These are phyloP conservation scores for Sebastes glaucus DNA, from an alignment of 2,797 vertebrate species.

Conservation along the genomic window DNA sequence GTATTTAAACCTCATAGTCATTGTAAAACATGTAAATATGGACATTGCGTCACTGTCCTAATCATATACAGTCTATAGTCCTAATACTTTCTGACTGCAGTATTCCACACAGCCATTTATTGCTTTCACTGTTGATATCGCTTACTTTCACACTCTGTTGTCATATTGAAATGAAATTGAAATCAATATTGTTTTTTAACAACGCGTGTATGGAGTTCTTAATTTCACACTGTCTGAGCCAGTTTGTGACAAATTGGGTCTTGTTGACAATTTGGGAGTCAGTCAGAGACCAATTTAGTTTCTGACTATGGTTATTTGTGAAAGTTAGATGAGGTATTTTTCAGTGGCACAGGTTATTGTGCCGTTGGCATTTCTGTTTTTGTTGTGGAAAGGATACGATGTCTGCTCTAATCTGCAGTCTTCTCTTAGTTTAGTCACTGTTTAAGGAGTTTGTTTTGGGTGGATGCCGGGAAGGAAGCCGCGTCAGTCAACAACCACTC, in stretches of 20 bases:
- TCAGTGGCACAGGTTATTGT: background rate
- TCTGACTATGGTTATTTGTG: slow-evolving; percentile 21
- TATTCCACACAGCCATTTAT: slow-evolving; percentile 11
- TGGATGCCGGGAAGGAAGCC: background rate
- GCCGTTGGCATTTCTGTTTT: background rate
- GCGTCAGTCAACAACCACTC: background rate
- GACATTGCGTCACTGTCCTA: background rate
- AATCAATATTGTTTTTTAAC: slow-evolving; percentile 19
- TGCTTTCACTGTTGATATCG: background rate
- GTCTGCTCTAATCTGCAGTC: background rate
- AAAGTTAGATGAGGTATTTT: slow-evolving; percentile 23
- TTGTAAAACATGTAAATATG: background rate
- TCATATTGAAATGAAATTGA: slow-evolving; percentile 35
- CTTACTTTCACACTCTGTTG: slow-evolving; percentile 10
- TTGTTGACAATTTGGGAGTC: slow-evolving; percentile 41
- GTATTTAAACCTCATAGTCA: background rate
- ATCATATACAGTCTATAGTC: background rate
- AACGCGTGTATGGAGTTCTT: slow-evolving; percentile 3
- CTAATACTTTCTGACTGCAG: background rate
- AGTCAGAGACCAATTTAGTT: slow-evolving; percentile 20
- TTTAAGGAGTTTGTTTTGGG: slow-evolving; percentile 20
- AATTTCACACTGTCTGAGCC: slow-evolving; percentile 61
- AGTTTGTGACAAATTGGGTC: slow-evolving; percentile 38
- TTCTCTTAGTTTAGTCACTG: background rate
- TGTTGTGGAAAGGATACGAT: background rate